Evolutionary conservation across 1,140 invertebrate species (phyloP).

Genomic region (Drosophila subpulchrella): DNA sequence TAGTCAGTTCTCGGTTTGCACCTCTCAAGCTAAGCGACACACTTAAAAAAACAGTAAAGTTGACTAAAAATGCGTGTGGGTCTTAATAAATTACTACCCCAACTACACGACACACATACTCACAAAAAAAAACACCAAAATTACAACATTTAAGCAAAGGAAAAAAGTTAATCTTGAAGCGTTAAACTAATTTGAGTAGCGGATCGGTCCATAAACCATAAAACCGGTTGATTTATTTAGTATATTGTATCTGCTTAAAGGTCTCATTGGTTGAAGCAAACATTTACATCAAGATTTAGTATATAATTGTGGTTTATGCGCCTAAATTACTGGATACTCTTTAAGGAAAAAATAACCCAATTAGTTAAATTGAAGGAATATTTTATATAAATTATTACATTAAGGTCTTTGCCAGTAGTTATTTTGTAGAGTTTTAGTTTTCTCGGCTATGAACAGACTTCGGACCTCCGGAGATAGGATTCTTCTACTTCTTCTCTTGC

Average conservation of each 20-base stretch:
- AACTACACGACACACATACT: slow-evolving; percentile 36
- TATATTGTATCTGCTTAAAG: slow-evolving; percentile 38
- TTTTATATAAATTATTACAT: not conserved
- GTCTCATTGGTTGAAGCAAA: slow-evolving; percentile 55
- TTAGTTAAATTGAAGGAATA: not conserved
- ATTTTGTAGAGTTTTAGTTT: not conserved
- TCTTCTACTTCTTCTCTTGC: not conserved
- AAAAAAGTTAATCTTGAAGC: slow-evolving; percentile 57
- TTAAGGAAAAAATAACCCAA: slow-evolving; percentile 1
- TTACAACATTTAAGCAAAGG: slow-evolving; percentile 39
- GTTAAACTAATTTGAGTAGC: slow-evolving; percentile 73
- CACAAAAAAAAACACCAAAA: slow-evolving; percentile 30
- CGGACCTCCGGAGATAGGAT: slow-evolving; percentile 1
- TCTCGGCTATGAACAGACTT: not conserved
- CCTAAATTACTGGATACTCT: slow-evolving; percentile 3
- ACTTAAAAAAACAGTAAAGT: slow-evolving; percentile 48
- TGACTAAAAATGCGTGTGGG: slow-evolving; percentile 72
- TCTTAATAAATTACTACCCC: slow-evolving; percentile 58
- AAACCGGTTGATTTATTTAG: slow-evolving; percentile 62
- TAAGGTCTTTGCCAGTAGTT: too few relatives aligned
- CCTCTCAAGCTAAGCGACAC: slow-evolving; percentile 33
- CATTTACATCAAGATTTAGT: slow-evolving; percentile 35
- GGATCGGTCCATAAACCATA: slow-evolving; percentile 50
- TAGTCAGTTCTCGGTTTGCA: slow-evolving; percentile 55
- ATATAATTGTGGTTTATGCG: slow-evolving; percentile 19